Evolutionary conservation across 2,797 vertebrate species (phyloP), one percentile per base, ranked within the genome.

Genomic region (Nasua narica): DNA sequence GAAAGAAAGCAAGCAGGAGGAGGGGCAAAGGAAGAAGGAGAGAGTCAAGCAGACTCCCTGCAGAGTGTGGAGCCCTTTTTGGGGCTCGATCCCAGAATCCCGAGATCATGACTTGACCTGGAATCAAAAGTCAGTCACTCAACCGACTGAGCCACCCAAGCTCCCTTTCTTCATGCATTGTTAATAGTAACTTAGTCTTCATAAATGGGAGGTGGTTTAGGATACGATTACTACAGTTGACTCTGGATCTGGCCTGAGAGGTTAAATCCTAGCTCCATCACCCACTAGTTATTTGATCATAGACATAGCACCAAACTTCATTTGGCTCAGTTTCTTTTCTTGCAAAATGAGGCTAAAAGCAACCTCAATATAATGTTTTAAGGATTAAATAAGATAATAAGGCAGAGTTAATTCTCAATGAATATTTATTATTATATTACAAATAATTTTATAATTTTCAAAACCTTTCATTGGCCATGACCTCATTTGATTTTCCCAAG

Each of bases 251-350:
- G 46, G 11, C 50, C 32, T 82, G 25, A 15, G 62, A 54, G 78
- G 11, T 67, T 94, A 82, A 65, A 48, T 62, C 43, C 35, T 87
- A 82, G 18, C 13, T 62, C 54, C 3, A 4, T 81, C n/a, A n/a
- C 32, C 35, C 70, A 43, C 46, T 72, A 37, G 46, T 65, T 62
- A 56, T 77, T 90, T 43, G 25, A 88, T 77, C 18, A 21, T 25
- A 27, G 29, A 8, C 50, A 54, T 48, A 60, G 12, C 88, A 29
- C 8, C 16, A 35, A 50, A 40, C 11, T 29, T 95, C n/a, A 16
- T 91, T 96, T 76, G 40, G 29, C 15, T 93, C 13, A 43, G 18
- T 81, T 97, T 94, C 84, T 78, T 76, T 91, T 52, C 46, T 81
- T 91, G 18, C 21, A 76, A 85, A 84, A 46, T 52, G 25, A 70